These are phyloP conservation scores for Protobothrops flavoviridis DNA, from an alignment of 2,113 vertebrate species.

Conservation along the genomic window DNA sequence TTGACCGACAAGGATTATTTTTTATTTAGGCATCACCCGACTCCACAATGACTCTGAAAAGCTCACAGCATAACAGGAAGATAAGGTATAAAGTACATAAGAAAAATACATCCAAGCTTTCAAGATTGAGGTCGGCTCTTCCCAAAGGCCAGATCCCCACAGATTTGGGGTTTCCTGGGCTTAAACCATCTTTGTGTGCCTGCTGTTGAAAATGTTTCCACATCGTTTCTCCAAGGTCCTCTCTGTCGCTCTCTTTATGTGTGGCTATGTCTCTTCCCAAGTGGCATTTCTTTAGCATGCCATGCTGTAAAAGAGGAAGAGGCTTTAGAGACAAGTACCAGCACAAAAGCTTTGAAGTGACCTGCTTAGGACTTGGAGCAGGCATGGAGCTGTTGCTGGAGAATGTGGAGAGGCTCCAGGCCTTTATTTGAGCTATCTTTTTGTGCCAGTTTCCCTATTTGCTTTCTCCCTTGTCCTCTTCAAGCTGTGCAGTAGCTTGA, in stretches of 20 bases:
- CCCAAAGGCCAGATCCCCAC: not conserved
- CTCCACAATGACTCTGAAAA: not conserved
- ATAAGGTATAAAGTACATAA: not conserved
- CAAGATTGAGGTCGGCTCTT: not conserved
- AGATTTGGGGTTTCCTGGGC: not conserved
- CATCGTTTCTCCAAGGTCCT: not conserved
- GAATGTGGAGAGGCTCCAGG: not conserved
- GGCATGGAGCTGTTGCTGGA: not conserved
- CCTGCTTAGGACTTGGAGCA: not conserved
- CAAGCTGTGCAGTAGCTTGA: not conserved
- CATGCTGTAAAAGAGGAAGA: not conserved
- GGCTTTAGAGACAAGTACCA: not conserved
- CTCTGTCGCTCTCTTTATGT: not conserved
- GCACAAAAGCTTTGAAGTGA: not conserved
- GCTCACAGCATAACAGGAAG: not conserved
- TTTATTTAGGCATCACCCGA: not conserved
- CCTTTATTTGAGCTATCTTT: not conserved
- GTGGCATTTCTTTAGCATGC: not conserved
- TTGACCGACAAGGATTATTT: not conserved
- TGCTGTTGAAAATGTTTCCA: not conserved
- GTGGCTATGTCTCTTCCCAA: not conserved
- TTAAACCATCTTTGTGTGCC: not conserved
- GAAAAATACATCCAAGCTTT: not conserved
- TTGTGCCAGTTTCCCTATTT: not conserved
- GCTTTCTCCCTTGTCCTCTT: not conserved